Evolutionary conservation across 2,888 invertebrate genomes (phyloP).

Genomic region (Therioaphis trifolii): DNA sequence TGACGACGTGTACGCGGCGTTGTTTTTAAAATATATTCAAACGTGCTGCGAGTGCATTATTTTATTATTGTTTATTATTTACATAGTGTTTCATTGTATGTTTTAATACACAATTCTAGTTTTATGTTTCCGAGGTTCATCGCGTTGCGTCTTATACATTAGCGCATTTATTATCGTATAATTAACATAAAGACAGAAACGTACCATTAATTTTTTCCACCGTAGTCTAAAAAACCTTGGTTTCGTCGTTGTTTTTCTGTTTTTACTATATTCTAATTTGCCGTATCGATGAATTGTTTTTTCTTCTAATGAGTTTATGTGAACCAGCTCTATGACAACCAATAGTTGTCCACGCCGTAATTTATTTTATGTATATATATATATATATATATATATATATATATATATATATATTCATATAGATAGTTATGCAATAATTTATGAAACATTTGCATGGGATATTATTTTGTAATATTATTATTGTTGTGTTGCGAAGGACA

Average conservation of each 20-base stretch:
- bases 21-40: too few species aligned
- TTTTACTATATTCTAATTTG: neutral
- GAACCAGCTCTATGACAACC: slow-evolving; percentile 7
- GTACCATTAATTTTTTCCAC: neutral
- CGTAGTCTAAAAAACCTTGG: slow-evolving; percentile 34
- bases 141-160: too few species aligned
- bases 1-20: too few species aligned
- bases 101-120: too few species aligned
- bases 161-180: neutral
- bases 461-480: slow-evolving; percentile 26
- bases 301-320: slow-evolving; percentile 14
- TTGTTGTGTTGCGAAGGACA: slow-evolving; percentile 18
- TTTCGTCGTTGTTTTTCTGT: neutral
- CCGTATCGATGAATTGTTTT: neutral
- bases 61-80: too few species aligned
- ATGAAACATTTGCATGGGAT: neutral
- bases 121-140: too few species aligned
- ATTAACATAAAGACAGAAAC: slow-evolving; percentile 27
- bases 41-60: too few species aligned
- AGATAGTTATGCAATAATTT: slow-evolving; percentile 5
- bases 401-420: neutral
- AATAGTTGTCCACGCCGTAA: neutral
- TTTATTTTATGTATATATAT: too few species aligned
- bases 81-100: too few species aligned
- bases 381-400: neutral